Evolutionary conservation across 2,797 vertebrate genomes (phyloP), one percentile per base, ranked within the genome.

Genomic region (Euthynnus affinis): DNA sequence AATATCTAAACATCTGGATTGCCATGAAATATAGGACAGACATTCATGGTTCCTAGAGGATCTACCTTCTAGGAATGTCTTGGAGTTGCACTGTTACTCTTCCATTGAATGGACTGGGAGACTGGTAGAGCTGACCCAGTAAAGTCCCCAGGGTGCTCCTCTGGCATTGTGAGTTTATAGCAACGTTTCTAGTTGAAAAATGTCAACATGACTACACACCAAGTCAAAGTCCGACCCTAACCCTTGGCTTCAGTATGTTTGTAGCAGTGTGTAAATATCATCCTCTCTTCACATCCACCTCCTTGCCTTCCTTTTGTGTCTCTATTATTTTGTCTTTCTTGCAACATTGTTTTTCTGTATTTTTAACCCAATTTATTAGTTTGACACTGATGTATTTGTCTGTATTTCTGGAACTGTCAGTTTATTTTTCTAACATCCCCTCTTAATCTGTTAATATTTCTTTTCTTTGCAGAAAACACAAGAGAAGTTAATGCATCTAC

Each of bases 101-200:
- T 68, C 15, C 55, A 52, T 68, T 83, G 81, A 78, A 76, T 61
- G 63, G 64, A 71, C 10, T 29, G 64, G 63, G 25, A 67, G 62
- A 62, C 58, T 58, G 56, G 52, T 66, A 76, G 55, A 44, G 59
- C 51, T 18, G 58, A 65, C 49, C 56, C 53, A 20, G 18, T 27
- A 34, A 12, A 1, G 60, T 75, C 77, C 68, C 34, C n/a, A 0
- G 62, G 71, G 58, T 22, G 13, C 62, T 58, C 51, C 74, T 80
- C n/a, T 23, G 69, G 37, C 61, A 0, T 62, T 59, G 40, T 57
- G 55, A 62, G 70, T 76, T 80, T 65, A 86, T 32, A 82, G 64
- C 61, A 83, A 72, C 72, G 64, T 80, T 80, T 83, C 23, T 46
- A 57, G 56, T 62, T 51, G 59, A 80, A 65, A 80, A 87, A 81